phyloP scores from a whole-genome alignment of 2,888 invertebrate species.

The Cancer borealis region DNA sequence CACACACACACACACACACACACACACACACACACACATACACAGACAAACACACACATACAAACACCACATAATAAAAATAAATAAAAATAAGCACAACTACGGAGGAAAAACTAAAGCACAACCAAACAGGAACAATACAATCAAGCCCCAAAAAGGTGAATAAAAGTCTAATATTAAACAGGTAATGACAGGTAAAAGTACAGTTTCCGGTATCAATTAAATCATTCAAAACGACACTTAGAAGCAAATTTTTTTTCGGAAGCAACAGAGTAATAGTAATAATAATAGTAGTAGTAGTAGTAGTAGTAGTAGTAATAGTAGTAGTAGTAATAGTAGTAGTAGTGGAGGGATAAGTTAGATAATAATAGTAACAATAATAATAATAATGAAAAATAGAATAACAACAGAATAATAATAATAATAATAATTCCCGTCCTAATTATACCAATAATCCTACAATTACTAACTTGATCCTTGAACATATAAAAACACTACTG shows the following conservation, averaged over 20 bases:
- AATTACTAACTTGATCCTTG: not conserved
- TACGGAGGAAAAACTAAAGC: not conserved
- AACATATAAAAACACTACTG: not conserved
- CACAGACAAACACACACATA: not conserved
- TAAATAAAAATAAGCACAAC: not conserved
- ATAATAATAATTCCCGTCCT: not conserved
- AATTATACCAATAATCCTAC: not conserved
- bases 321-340: conserved; percentile 38
- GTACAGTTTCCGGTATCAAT: not conserved
- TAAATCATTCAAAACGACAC: not conserved
- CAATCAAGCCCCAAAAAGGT: not conserved
- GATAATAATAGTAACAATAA: not conserved
- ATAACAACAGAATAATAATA: not conserved
- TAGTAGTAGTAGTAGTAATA: conserved; percentile 30
- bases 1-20: not conserved
- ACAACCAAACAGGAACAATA: not conserved
- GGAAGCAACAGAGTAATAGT: not conserved
- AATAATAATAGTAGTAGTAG: not conserved
- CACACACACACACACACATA: not conserved
- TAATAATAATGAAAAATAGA: not conserved
- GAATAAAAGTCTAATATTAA: not conserved
- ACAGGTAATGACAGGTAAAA: not conserved
- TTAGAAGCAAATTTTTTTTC: not conserved
- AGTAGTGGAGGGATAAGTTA: not conserved
- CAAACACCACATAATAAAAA: not conserved